Evolutionary conservation across 2,113 vertebrate genomes (phyloP).

Genomic region (Cyrtonyx montezumae): DNA sequence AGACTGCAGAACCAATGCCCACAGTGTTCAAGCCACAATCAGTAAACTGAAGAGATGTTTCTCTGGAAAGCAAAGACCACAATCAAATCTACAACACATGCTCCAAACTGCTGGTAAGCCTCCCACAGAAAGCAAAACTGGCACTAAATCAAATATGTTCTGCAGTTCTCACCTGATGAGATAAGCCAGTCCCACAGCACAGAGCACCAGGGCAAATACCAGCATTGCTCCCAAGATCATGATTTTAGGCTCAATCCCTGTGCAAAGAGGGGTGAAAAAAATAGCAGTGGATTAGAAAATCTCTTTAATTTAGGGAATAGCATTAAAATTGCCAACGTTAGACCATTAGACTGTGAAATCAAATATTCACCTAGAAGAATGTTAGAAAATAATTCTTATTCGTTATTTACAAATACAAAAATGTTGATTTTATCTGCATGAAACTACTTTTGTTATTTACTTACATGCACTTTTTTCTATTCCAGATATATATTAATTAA

Average conservation of each 20-base stretch:
- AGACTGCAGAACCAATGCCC: background rate
- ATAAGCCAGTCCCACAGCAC: constrained; percentile 75
- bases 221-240: constrained; percentile 77
- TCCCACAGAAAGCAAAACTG: background rate
- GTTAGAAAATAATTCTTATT: background rate
- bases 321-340: background rate
- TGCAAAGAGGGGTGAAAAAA: background rate
- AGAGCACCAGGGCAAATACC: constrained; percentile 75
- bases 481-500: background rate
- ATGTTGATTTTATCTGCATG: background rate
- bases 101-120: background rate
- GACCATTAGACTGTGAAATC: background rate
- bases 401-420: background rate
- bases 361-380: background rate
- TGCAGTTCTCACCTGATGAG: constrained; percentile 82
- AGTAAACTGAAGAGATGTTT: background rate
- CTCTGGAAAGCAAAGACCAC: background rate
- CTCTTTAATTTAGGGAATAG: background rate
- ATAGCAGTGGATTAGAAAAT: background rate
- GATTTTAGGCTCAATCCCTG: constrained; percentile 82
- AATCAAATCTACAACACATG: background rate
- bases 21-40: background rate
- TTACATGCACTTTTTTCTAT: background rate
- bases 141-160: accelerated
- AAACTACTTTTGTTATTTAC: background rate